A percentile compares a stretch with the other conserved stretches of the same genome.
Conservation (phyloP, 2,888 invertebrate genomes). For the Clunio marinus region DNA sequence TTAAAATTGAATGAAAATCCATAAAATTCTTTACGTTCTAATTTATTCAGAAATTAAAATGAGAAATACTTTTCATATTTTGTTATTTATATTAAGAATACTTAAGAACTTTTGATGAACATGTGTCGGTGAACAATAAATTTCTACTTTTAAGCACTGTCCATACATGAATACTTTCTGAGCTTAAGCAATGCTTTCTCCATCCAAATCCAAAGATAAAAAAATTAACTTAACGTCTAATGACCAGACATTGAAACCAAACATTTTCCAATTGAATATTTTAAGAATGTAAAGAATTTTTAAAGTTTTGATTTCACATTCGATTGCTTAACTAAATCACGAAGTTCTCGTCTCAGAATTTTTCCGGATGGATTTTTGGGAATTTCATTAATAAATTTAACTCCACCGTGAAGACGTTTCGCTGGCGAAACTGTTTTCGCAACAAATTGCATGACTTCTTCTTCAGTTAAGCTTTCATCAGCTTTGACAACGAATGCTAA, state of each 20-base stretch:
- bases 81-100: too few species aligned
- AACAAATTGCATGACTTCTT: constrained; percentile 57
- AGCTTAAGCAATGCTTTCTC: too few species aligned
- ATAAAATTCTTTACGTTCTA: too few species aligned
- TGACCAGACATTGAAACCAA: background rate
- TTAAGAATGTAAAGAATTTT: background rate
- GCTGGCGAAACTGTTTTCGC: constrained; percentile 61
- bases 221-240: background rate
- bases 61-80: too few species aligned
- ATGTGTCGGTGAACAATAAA: too few species aligned
- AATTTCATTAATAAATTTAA: constrained; percentile 66
- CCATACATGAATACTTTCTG: too few species aligned
- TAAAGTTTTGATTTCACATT: constrained; percentile 30
- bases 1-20: too few species aligned
- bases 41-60: too few species aligned
- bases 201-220: too few species aligned
- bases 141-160: too few species aligned
- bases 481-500: constrained; percentile 69
- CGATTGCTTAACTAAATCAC: constrained; percentile 45
- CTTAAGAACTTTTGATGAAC: too few species aligned
- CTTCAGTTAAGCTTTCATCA: constrained; percentile 54
- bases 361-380: constrained; percentile 77
- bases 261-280: background rate
- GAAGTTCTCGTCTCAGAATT: constrained; percentile 64
- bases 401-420: constrained; percentile 70